Evolutionary conservation across 2,797 vertebrate genomes (phyloP).

Genomic region (Myripristis murdjan): DNA sequence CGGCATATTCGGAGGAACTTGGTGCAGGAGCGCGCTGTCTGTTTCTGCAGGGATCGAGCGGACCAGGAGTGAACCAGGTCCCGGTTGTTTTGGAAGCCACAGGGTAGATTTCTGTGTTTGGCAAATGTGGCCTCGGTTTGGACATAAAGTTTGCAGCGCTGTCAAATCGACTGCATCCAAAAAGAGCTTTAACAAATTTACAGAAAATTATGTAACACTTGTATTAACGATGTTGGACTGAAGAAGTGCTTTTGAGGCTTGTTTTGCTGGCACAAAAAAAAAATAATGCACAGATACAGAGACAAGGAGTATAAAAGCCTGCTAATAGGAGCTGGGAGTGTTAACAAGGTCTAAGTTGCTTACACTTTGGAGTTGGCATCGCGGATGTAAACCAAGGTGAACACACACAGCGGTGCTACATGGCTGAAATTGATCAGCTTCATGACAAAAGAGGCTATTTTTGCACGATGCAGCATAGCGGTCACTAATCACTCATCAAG

Average conservation of each 20-base stretch:
- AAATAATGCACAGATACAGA: background rate
- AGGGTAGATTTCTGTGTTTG: background rate
- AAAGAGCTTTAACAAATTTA: too few relatives aligned
- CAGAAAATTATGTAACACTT: background rate
- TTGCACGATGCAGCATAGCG: slow-evolving; percentile 29
- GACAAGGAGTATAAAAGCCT: background rate
- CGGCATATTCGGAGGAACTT: slow-evolving; percentile 3
- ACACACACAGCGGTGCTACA: slow-evolving; percentile 19
- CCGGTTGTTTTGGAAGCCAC: slow-evolving; percentile 10
- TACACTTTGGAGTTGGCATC: slow-evolving; percentile 1
- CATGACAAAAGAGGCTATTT: slow-evolving; percentile 58
- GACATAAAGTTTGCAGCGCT: too few relatives aligned
- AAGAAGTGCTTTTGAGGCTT: background rate
- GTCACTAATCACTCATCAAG: slow-evolving; percentile 47
- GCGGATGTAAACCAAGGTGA: slow-evolving; percentile 3
- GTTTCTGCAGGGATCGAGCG: slow-evolving; percentile 14
- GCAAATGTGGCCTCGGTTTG: background rate
- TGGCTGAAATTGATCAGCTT: slow-evolving; percentile 17
- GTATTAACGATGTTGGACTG: background rate
- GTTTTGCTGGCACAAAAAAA: background rate
- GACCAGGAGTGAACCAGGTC: background rate
- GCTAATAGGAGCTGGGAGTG: background rate
- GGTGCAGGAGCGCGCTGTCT: slow-evolving; percentile 2
- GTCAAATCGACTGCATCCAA: too few relatives aligned
- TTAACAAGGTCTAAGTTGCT: background rate